Base-by-base conservation (phyloP, 2,888 invertebrate species). In the Polietes domitor region DNA sequence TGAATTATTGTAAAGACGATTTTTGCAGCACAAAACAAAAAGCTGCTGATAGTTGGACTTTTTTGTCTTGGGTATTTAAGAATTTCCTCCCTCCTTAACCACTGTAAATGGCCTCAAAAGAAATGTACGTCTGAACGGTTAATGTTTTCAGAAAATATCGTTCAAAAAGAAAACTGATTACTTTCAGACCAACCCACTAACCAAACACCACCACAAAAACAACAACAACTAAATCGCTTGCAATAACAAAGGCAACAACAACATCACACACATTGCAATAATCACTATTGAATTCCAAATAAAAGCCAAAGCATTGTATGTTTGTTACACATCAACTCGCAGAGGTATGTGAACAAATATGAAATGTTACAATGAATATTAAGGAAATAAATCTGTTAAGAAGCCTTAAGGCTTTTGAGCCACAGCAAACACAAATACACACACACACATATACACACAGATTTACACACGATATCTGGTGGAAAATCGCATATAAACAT, bases 361-460 rank as follows among this genome's bases (percentile, higher is more conserved):
- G 24, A 73, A 83, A 74, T 61, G 68, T 63, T 71, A 75, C 77
- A 83, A 71, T 74, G 70, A 74, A 77, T 83, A 77, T 83, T 77
- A 83, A 77, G 74, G 80, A 80, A 83, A 83, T 80, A 83, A 83
- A 83, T 77, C 83, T 83, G 41, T 12, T n/a, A 19, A 75, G 24
- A 72, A 77, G 83, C 80, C 83, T 80, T 17, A 71, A 80, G 83
- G 77, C 24, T 50, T 41, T n/a, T 61, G 50, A 61, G 3, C 19
- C 19, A 55, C 50, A 79, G 26, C 28, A 58, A 63, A 47, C 1
- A n/a, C 47, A 37, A 63, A 47, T 15, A n/a, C 47, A 37, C 37
- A 37, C 12, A 37, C 37, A 24, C 2, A 26, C 75, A 58, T 68
- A 58, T 32, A 32, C 9, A 9, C 9, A 32, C 15, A 41, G 41